Evolutionary conservation across 2,888 invertebrate genomes (phyloP).

Genomic region (Caenorhabditis sp.): DNA sequence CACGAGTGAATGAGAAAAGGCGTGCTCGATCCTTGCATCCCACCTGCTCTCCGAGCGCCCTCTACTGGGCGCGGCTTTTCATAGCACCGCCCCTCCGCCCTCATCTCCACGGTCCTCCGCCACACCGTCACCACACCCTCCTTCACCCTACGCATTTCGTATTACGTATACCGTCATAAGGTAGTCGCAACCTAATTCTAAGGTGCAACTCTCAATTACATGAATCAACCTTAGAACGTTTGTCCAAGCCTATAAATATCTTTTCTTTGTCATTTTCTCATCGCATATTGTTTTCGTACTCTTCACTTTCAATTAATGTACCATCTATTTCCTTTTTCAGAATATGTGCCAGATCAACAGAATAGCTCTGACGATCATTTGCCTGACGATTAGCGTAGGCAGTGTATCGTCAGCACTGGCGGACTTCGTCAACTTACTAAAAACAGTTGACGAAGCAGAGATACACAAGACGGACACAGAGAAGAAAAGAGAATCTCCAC

Average conservation of each 20-base stretch:
- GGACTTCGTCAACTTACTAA: slow-evolving; percentile 12
- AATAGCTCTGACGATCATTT: not conserved
- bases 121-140: not conserved
- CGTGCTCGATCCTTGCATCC: not conserved
- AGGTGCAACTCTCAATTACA: slow-evolving; percentile 9
- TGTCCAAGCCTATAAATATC: slow-evolving; percentile 21
- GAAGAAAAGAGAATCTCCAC: no score
- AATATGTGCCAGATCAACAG: slow-evolving; percentile 29
- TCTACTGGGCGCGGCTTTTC: slow-evolving; percentile 29
- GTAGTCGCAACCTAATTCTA: slow-evolving; percentile 1
- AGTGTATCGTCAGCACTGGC: slow-evolving; percentile 2
- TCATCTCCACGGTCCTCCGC: slow-evolving; percentile 17
- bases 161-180: slow-evolving; percentile 27
- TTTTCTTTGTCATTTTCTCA: not conserved
- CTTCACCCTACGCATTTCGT: not conserved
- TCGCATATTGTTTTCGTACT: no score
- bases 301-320: no score
- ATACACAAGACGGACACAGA: no score
- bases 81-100: slow-evolving; percentile 7
- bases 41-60: not conserved
- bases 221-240: slow-evolving; percentile 22
- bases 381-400: not conserved
- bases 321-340: slow-evolving; percentile 8
- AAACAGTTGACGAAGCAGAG: no score
- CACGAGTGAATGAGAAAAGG: no score